Evolutionary conservation across 1,140 invertebrate species (phyloP).

Genomic region (Drosophila ambigua): DNA sequence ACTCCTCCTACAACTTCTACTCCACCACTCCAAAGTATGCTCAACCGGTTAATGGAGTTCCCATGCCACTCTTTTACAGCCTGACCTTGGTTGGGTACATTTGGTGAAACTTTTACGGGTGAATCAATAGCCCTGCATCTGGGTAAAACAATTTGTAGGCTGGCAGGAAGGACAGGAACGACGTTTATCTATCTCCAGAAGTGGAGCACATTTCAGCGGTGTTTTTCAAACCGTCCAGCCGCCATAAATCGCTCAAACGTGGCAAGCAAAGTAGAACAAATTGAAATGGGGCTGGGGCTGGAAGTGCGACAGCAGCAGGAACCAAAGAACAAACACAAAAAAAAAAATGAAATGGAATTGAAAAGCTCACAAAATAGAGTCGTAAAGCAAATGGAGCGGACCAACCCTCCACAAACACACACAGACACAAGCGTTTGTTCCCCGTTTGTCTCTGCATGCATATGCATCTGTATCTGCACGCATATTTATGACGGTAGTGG

Average conservation of each 20-base stretch:
- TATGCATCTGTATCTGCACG: constrained; percentile 62
- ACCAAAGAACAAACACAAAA: constrained; percentile 32
- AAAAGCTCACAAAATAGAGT: constrained; percentile 74
- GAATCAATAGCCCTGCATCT: constrained; percentile 10
- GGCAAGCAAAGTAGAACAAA: constrained; percentile 75
- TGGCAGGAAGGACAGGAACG: constrained; percentile 19
- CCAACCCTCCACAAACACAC: constrained; percentile 7
- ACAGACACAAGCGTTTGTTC: constrained; percentile 6
- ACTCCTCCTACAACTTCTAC: background rate
- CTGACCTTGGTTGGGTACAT: constrained; percentile 26
- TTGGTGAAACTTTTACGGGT: constrained; percentile 30
- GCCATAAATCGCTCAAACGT: constrained; percentile 77
- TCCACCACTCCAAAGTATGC: background rate
- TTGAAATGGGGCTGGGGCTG: constrained; percentile 45
- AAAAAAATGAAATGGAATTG: constrained; percentile 58
- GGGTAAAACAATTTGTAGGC: constrained; percentile 60
- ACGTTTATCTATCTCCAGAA: constrained; percentile 59
- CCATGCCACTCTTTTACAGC: background rate
- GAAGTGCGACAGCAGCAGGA: background rate
- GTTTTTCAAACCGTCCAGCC: constrained; percentile 41
- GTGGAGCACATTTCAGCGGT: constrained; percentile 31
- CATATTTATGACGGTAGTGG: constrained; percentile 62
- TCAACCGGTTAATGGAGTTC: constrained; percentile 36
- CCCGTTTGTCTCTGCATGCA: constrained; percentile 44
- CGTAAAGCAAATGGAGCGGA: constrained; percentile 72